Evolutionary conservation across 2,113 vertebrate species (phyloP), one percentile per base, ranked within the genome.

Genomic region (Tricholaema leucomelas): DNA sequence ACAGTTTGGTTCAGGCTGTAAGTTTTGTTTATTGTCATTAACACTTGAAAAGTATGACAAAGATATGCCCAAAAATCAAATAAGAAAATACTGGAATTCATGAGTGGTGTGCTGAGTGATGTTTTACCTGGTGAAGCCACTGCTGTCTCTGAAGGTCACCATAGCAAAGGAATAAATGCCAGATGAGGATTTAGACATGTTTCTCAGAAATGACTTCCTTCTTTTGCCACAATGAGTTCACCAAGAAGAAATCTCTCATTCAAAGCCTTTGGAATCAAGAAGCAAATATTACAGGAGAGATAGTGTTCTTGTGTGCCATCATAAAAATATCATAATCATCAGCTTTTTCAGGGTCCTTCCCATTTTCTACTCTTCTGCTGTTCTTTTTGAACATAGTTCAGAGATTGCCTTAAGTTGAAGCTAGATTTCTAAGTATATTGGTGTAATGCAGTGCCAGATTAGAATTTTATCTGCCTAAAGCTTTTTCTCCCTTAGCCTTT

Each of bases 401-500:
- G 69, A 72, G 16, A 6, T 35, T 78, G 10, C 52, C 33, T 4
- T 65, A 70, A 84, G 44, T 9, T 56, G 40, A 80, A 91, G 24
- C 25, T 18, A 80, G n/a, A 8, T 44, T 80, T 74, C 38, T 67
- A 38, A 65, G 28, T 82, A 48, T 46, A 71, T 28, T 69, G 15
- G 5, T 52, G 8, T 48, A 19, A 16, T 78, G 90, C 65, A 81
- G 27, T 75, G 27, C 11, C 65, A 88, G 48, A 23, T 50, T 64
- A 69, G 38, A 58, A 50, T 67, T 81, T 56, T 30, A 9, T 44
- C 78, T 48, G 9, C n/a, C 35, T 74, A 74, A 80, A 77, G 10
- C 10, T 61, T 87, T 61, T 78, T 85, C 23, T 87, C 6, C n/a
- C 44, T 80, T 70, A 93, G 76, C 24, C 25, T 64, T 83, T 81